phyloP scores from a whole-genome alignment of 2,888 invertebrate species.

The Pecten maximus region DNA sequence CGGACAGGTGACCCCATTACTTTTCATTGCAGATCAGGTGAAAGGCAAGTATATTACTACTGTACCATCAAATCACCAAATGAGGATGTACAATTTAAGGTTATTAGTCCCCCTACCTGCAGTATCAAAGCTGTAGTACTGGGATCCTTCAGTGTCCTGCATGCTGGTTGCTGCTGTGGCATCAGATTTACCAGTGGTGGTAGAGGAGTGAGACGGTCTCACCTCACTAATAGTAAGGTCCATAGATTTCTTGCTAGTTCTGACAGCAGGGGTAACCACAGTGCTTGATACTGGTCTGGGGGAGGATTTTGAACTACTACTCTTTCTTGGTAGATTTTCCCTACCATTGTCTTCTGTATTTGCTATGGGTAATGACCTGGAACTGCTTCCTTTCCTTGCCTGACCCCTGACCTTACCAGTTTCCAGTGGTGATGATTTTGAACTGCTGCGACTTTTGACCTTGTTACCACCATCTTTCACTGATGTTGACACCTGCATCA shows the following conservation, averaged over 20 bases:
- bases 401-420: not conserved
- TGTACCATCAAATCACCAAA: no score
- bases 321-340: not conserved
- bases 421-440: not conserved
- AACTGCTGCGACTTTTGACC: not conserved
- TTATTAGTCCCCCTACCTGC: not conserved
- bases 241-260: not conserved
- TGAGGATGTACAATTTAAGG: no score
- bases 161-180: not conserved
- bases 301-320: not conserved
- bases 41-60: no score
- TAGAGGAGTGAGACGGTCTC: not conserved
- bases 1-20: no score
- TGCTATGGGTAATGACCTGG: not conserved
- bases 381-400: not conserved
- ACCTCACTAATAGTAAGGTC: not conserved
- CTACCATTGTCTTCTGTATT: not conserved
- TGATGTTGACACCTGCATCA: not conserved
- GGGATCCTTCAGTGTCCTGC: not conserved
- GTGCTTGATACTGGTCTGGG: not conserved
- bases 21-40: no score
- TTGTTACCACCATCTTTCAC: not conserved
- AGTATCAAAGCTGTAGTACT: conserved; percentile 11
- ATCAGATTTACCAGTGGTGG: not conserved
- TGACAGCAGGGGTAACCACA: not conserved